Evolutionary conservation across 2,888 invertebrate species (phyloP).

Genomic region (Cylloceria caligata): DNA sequence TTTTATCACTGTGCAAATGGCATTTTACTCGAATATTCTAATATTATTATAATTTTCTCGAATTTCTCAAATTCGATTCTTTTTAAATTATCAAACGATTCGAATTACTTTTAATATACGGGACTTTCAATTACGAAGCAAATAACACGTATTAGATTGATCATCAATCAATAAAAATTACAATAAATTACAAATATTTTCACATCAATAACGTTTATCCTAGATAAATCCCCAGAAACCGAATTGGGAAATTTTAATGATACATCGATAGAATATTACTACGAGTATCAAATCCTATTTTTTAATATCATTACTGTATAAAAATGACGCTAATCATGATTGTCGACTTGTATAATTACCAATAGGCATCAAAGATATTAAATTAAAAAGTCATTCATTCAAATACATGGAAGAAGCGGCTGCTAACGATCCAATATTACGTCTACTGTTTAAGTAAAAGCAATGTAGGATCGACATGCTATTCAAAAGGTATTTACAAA

Average conservation of each 20-base stretch:
- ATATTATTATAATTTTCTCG: too few relatives aligned
- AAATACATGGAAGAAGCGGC: slow-evolving; percentile 8
- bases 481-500: slow-evolving; percentile 22
- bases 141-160: background rate
- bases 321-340: slow-evolving; percentile 55
- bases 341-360: slow-evolving; percentile 6
- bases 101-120: slow-evolving; percentile 5
- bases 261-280: slow-evolving; percentile 11
- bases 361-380: slow-evolving; percentile 24
- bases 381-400: too few relatives aligned
- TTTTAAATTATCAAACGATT: background rate
- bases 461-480: background rate
- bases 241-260: slow-evolving; percentile 14
- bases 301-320: slow-evolving; percentile 50
- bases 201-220: slow-evolving; percentile 4
- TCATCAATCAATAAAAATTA: background rate
- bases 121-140: background rate
- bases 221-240: background rate
- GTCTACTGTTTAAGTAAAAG: background rate
- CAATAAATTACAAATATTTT: slow-evolving; percentile 11
- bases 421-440: background rate
- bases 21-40: background rate
- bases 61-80: background rate
- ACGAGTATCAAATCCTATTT: slow-evolving; percentile 52
- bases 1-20: background rate